Evolutionary conservation across 2,797 vertebrate genomes (phyloP).

Genomic region (Acanthornis magna): DNA sequence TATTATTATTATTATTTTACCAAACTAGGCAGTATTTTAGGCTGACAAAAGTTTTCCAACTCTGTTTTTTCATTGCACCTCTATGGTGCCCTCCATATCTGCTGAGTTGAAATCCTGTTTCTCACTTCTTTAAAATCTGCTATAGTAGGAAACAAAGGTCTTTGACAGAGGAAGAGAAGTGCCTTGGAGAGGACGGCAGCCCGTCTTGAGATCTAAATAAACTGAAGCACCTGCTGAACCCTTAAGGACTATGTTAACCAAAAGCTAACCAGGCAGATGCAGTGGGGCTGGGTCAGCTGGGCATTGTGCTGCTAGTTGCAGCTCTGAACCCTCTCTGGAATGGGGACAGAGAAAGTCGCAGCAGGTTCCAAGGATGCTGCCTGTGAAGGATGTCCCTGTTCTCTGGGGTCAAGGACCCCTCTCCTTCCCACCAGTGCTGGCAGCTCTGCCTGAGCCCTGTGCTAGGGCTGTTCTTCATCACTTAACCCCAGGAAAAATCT

Average conservation of each 20-base stretch:
- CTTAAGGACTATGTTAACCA: neutral
- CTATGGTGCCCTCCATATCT: conserved; percentile 3
- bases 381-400: neutral
- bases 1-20: conserved; percentile 67
- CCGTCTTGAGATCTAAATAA: neutral
- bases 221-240: neutral
- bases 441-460: neutral
- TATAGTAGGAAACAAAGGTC: conserved; percentile 32
- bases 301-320: neutral
- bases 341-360: fast-evolving
- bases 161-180: neutral
- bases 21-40: conserved; percentile 65
- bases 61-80: conserved; percentile 64
- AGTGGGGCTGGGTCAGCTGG: neutral
- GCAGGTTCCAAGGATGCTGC: neutral
- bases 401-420: fast-evolving
- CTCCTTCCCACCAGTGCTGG: fast-evolving
- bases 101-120: conserved; percentile 55
- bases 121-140: conserved; percentile 41
- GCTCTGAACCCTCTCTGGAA: neutral
- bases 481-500: neutral
- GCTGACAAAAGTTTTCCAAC: conserved; percentile 57
- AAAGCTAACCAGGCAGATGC: neutral
- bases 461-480: neutral
- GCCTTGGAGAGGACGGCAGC: neutral